phyloP scores from a whole-genome alignment of 1,140 invertebrate species.

The Pectinophora gossypiella region DNA sequence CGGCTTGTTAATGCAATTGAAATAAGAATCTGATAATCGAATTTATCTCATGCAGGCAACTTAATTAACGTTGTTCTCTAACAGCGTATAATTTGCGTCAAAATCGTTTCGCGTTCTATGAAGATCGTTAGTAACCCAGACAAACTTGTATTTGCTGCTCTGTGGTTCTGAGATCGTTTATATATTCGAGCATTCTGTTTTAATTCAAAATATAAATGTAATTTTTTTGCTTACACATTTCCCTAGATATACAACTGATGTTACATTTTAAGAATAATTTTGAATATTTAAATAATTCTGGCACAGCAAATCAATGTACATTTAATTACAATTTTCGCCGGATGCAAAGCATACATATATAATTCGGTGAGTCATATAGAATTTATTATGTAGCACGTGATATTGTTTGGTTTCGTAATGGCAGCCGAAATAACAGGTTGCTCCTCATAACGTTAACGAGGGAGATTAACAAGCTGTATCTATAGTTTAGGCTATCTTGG shows the following conservation, averaged over 20 bases:
- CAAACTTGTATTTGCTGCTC: no score
- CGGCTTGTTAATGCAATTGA: constrained; percentile 58
- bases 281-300: no score
- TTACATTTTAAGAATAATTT: no score
- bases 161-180: no score
- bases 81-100: constrained; percentile 67
- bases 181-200: no score
- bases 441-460: constrained; percentile 35
- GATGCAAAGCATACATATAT: no score
- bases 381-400: constrained; percentile 31
- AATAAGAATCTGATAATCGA: constrained; percentile 66
- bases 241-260: no score
- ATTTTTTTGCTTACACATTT: no score
- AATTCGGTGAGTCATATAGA: neutral
- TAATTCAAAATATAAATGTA: no score
- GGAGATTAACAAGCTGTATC: constrained; percentile 31
- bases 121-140: constrained; percentile 56
- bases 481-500: constrained; percentile 12
- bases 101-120: constrained; percentile 63
- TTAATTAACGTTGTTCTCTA: constrained; percentile 61
- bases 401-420: constrained; percentile 62
- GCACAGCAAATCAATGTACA: no score
- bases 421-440: constrained; percentile 44
- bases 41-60: constrained; percentile 58
- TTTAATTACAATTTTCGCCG: no score